phyloP scores from a whole-genome alignment of 2,797 vertebrate genomes.

The Lutjanus campechanus region DNA sequence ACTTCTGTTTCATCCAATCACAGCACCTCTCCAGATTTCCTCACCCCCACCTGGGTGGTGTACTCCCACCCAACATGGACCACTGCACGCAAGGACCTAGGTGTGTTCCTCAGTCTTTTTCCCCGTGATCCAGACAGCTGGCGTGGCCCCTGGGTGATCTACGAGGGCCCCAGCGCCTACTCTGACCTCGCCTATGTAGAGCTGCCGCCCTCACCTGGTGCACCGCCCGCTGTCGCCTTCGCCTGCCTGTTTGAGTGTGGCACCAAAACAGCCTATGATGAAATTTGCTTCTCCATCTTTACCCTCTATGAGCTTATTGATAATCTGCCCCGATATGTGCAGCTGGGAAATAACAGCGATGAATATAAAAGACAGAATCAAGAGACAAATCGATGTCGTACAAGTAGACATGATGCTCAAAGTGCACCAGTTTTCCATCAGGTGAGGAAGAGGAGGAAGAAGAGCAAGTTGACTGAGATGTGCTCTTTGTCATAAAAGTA shows the following conservation, averaged over 20 bases:
- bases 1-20: conserved; percentile 1
- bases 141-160: conserved; percentile 94
- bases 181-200: conserved; percentile 93
- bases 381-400: background rate
- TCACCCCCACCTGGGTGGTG: conserved; percentile 91
- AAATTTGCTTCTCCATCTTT: conserved; percentile 95
- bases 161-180: conserved; percentile 94
- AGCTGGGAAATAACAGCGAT: background rate
- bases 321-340: conserved; percentile 82
- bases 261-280: conserved; percentile 87
- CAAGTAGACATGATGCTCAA: background rate
- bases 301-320: conserved; percentile 91
- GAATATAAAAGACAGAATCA: background rate
- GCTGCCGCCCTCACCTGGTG: conserved; percentile 74
- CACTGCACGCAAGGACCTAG: conserved; percentile 88
- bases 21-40: conserved; percentile 74
- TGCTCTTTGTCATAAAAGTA: conserved; percentile 67
- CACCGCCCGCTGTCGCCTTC: conserved; percentile 81
- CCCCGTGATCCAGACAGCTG: conserved; percentile 93
- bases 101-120: conserved; percentile 90
- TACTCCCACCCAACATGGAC: conserved; percentile 92
- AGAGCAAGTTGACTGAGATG: conserved; percentile 54
- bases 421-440: conserved; percentile 7
- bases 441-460: conserved; percentile 62
- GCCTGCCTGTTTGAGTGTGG: conserved; percentile 95